These are phyloP conservation scores for Calypte anna DNA, from an alignment of 2,113 vertebrate species.

Conservation along the genomic window DNA sequence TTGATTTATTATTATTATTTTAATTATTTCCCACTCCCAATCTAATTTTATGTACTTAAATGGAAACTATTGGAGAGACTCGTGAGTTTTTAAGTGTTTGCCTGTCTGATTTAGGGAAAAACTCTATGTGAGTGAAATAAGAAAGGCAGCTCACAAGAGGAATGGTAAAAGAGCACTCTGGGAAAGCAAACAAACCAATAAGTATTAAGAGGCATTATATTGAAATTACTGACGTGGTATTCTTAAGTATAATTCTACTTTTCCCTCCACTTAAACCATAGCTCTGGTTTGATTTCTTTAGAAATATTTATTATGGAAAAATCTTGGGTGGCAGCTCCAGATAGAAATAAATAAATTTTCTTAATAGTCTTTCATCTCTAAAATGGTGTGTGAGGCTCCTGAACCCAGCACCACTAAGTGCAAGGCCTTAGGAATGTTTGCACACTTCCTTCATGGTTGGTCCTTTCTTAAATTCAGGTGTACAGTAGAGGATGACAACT, in stretches of 20 bases:
- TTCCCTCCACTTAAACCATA: not conserved
- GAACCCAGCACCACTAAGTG: not conserved
- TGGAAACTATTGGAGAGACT: not conserved
- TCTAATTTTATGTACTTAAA: constrained; percentile 21
- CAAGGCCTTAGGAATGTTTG: not conserved
- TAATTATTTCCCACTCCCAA: not conserved
- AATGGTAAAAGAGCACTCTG: not conserved
- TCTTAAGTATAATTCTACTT: not conserved
- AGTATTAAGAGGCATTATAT: not conserved
- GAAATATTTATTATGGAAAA: not conserved
- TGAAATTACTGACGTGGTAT: not conserved
- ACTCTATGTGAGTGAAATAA: not conserved
- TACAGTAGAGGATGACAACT: not conserved
- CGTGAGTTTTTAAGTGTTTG: not conserved
- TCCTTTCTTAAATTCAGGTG: not conserved
- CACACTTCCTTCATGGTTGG: not conserved
- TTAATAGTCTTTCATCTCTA: not conserved
- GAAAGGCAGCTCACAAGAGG: not conserved
- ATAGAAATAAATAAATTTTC: not conserved
- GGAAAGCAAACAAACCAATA: not conserved
- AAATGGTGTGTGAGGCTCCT: not conserved
- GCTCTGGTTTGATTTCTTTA: not conserved
- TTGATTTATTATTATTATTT: not conserved
- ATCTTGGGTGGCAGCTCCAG: not conserved
- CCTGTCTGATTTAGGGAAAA: not conserved